Base-by-base conservation (phyloP, 2,888 invertebrate genomes). In the Pristionchus entomophagus region DNA sequence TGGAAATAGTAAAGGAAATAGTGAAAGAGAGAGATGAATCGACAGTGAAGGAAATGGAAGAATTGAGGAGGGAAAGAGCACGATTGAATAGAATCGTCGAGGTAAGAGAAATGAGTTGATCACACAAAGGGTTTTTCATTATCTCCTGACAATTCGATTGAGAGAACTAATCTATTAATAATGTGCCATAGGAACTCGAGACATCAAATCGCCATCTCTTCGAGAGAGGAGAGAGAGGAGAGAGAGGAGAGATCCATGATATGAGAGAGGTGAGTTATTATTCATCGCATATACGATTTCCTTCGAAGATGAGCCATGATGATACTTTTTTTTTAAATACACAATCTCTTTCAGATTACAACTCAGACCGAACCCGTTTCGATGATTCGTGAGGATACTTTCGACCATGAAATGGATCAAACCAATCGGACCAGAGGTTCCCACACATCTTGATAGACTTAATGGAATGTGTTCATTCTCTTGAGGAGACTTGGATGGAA, bases 341-440 rank as follows among this genome's bases (percentile, higher is more conserved):
- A n/a, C n/a, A 45, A 14, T 45, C 14, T 10, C 6, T 29, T 51
- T 0, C 22, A 80, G 78, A 51, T 51, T 8, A 32, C 49, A 22
- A 80, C 51, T 51, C 78, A 80, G n/a, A 80, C 78, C 6, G 78
- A 80, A 41, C 51, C 78, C 29, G 41, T 73, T 26, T 80, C 78
- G 6, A 80, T 51, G 51, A 80, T 80, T 51, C 78, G 78, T 32
- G 78, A 80, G 32, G 78, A 80, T 29, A 80, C 78, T 35, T 80
- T 51, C 22, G 78, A 6, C 19, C 32, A 80, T 49, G 78, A 80
- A 17, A 29, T 19, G 5, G 73, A 73, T 73, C 73, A 73, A 2
- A 73, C 41, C 2, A 73, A 45, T 73, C 38, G 73, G n/a, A 73
- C 41, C 12, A 38, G 73, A 26, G 73, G 73, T 73, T n/a, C 2